Conservation (phyloP, 2,888 invertebrate genomes). For the Hedya salicella region DNA sequence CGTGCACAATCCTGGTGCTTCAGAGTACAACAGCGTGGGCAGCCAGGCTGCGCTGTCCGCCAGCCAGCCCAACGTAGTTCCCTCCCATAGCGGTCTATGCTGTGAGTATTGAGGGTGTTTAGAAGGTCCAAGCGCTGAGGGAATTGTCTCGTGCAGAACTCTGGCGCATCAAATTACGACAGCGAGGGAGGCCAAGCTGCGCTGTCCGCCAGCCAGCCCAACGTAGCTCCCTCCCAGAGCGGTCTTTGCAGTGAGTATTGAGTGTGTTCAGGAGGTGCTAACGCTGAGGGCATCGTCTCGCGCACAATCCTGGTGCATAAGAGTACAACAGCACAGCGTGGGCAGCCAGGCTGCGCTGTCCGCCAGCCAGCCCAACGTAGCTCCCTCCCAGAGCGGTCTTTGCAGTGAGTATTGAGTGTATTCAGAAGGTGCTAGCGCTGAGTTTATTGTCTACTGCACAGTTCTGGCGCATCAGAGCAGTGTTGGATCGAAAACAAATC, state of each 20-base stretch:
- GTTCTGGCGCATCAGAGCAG: too few species aligned
- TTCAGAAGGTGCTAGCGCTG: too few species aligned
- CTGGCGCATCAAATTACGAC: constrained; percentile 49
- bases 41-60: constrained; percentile 59
- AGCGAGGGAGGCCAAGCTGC: constrained; percentile 60
- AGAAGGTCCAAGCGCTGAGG: constrained; percentile 58
- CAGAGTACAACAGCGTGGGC: constrained; percentile 54
- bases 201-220: constrained; percentile 57
- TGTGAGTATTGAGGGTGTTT: constrained; percentile 26
- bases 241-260: constrained; percentile 19
- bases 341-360: constrained; percentile 60
- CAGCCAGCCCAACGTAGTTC: constrained; percentile 52
- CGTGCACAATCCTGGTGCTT: constrained; percentile 53
- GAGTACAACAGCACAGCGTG: constrained; percentile 54
- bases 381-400: constrained; percentile 46
- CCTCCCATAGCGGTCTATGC: constrained; percentile 46
- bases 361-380: constrained; percentile 53
- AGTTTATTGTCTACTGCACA: too few species aligned
- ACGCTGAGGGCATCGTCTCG: too few species aligned
- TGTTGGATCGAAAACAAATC: too few species aligned
- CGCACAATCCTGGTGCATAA: too few species aligned
- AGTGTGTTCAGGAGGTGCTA: too few species aligned
- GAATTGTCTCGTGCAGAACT: constrained; percentile 59
- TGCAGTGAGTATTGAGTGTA: constrained; percentile 9
- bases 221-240: constrained; percentile 45